These are phyloP conservation scores for Paramormyrops hopkinsi DNA, from an alignment of 2,797 vertebrate genomes.

Conservation along the genomic window DNA sequence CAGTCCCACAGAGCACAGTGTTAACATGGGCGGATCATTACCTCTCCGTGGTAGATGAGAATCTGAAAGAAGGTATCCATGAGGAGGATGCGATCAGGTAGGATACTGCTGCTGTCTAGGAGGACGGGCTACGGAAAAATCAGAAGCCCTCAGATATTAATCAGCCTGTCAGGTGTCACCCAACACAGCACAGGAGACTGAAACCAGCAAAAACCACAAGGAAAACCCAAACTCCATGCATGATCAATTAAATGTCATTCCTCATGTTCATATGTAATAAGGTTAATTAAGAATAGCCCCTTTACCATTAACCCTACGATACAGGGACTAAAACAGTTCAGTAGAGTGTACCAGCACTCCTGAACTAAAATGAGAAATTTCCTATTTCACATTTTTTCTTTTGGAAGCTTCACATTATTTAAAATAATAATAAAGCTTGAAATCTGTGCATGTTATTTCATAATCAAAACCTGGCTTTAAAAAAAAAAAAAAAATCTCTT, in stretches of 20 bases:
- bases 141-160: neutral
- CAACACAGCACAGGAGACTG: neutral
- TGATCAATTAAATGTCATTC: neutral
- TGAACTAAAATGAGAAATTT: neutral
- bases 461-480: neutral
- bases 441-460: neutral
- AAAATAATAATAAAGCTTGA: neutral
- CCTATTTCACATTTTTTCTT: neutral
- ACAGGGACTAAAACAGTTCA: neutral
- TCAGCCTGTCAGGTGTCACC: neutral
- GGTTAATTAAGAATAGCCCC: neutral
- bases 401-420: neutral
- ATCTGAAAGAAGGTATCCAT: slow-evolving; percentile 99
- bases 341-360: neutral
- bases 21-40: slow-evolving; percentile 43
- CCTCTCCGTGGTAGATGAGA: slow-evolving; percentile 96
- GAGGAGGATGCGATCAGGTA: slow-evolving; percentile 89
- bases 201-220: neutral
- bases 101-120: slow-evolving; percentile 94
- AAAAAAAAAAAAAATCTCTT: neutral
- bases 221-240: neutral
- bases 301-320: neutral
- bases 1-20: neutral
- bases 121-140: slow-evolving; percentile 76
- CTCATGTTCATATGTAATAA: neutral